Conservation (phyloP, 1,140 invertebrate genomes). For the Panagrolaimus sp. region DNA sequence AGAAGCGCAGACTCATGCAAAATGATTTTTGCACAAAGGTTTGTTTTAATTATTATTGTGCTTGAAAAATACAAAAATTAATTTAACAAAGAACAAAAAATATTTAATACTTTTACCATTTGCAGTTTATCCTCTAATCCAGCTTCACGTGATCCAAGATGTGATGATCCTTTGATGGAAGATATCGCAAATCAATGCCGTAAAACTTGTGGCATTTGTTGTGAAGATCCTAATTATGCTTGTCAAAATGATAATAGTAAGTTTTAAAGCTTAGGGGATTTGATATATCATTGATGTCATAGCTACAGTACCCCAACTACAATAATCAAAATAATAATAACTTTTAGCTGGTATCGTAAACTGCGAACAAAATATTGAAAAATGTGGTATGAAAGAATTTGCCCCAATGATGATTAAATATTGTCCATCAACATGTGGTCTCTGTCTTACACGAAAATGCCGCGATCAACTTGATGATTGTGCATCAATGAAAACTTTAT, state of each 20-base stretch:
- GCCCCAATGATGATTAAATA: conserved; percentile 48
- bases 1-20: conserved; percentile 37
- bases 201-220: conserved; percentile 47
- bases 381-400: conserved; percentile 28
- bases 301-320: no score
- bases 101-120: no score
- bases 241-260: conserved; percentile 47
- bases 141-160: conserved; percentile 37
- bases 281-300: no score
- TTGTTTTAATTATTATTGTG: no score
- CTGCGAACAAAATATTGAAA: conserved; percentile 29
- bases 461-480: conserved; percentile 43
- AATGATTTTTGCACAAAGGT: conserved; percentile 24
- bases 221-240: conserved; percentile 41
- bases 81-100: no score
- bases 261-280: not conserved
- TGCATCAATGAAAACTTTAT: conserved; percentile 42
- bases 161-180: conserved; percentile 46
- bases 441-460: conserved; percentile 40
- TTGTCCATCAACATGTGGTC: conserved; percentile 44
- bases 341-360: conserved; percentile 41
- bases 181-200: conserved; percentile 42
- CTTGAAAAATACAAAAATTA: no score
- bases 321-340: not conserved
- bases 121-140: conserved; percentile 25